These are phyloP conservation scores for Alosa sapidissima DNA, from an alignment of 2,797 vertebrate genomes.

Conservation along the genomic window DNA sequence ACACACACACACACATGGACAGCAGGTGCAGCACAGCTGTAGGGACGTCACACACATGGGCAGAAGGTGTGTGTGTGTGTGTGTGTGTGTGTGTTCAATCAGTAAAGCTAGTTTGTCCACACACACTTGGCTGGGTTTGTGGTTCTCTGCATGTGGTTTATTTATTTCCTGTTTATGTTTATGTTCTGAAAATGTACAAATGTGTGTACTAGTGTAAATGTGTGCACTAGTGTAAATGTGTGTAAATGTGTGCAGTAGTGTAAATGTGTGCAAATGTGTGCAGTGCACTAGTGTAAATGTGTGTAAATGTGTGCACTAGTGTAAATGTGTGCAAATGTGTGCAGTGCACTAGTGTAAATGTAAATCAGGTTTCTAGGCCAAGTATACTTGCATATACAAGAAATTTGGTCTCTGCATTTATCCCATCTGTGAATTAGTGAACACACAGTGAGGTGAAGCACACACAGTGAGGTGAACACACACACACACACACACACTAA, in stretches of 20 bases:
- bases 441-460: no score
- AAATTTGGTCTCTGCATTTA: no score
- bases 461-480: no score
- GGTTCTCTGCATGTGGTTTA: not conserved
- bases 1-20: not conserved
- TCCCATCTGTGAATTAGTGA: no score
- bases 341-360: not conserved
- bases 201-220: not conserved
- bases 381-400: no score
- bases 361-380: no score
- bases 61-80: not conserved
- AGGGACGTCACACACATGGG: not conserved
- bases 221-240: no score
- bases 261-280: no score
- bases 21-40: constrained; percentile 65
- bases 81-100: not conserved
- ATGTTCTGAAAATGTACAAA: not conserved
- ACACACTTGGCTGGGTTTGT: not conserved
- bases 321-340: no score
- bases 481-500: no score
- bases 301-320: not conserved
- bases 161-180: no score
- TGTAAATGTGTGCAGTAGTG: no score
- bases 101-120: not conserved
- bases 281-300: not conserved